phyloP scores from a whole-genome alignment of 2,888 invertebrate genomes.

The Steromphala cineraria region DNA sequence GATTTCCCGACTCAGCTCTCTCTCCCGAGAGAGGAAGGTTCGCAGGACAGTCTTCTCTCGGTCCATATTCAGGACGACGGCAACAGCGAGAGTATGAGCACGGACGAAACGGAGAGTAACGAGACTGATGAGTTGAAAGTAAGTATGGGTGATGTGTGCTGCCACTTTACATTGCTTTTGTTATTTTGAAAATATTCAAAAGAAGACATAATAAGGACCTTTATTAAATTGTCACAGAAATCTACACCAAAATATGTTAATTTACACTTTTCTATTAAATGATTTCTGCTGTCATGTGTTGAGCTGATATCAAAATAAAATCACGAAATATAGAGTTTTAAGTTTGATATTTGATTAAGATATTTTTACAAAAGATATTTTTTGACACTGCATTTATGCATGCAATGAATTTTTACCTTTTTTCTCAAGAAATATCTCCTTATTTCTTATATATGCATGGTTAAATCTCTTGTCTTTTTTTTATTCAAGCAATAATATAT shows the following conservation, averaged over 20 bases:
- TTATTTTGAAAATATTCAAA: too few relatives aligned
- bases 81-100: conserved; percentile 27
- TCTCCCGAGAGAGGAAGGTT: conserved; percentile 45
- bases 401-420: not conserved
- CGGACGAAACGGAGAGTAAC: conserved; percentile 58
- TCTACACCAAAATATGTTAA: too few relatives aligned
- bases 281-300: too few relatives aligned
- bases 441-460: not conserved
- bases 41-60: conserved; percentile 40
- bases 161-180: not conserved
- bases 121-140: conserved; percentile 75
- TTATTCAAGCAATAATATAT: not conserved
- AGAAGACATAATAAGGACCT: too few relatives aligned
- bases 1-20: conserved; percentile 60
- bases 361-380: too few relatives aligned
- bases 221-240: too few relatives aligned
- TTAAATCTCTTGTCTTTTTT: not conserved
- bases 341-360: too few relatives aligned
- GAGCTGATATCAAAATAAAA: too few relatives aligned
- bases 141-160: conserved; percentile 26
- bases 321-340: too few relatives aligned
- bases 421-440: not conserved
- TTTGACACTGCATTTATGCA: not conserved
- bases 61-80: conserved; percentile 23
- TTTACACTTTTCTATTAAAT: too few relatives aligned